Evolutionary conservation across 2,113 vertebrate genomes (phyloP).

Genomic region (Daphoenositta chrysoptera): DNA sequence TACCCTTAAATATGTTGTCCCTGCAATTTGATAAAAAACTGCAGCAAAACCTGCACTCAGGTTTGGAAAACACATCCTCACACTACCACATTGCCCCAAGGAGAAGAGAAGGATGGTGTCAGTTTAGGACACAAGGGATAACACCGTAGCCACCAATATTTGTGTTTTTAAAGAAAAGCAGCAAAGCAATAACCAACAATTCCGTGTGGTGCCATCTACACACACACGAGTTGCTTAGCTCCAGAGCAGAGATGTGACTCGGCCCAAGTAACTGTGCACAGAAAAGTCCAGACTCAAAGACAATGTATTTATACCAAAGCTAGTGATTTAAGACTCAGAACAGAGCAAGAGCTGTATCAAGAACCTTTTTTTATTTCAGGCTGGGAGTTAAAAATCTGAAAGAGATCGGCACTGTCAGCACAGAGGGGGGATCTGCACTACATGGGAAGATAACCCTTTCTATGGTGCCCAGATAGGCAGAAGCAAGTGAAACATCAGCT

Average conservation of each 20-base stretch:
- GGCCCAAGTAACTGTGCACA: background rate
- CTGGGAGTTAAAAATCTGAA: background rate
- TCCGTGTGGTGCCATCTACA: background rate
- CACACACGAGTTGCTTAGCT: background rate
- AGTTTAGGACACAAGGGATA: background rate
- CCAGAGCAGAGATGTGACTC: background rate
- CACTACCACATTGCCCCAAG: fast-evolving
- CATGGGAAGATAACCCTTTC: background rate
- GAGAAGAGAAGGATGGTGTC: background rate
- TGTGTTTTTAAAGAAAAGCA: background rate
- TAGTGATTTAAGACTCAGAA: background rate
- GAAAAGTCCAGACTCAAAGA: background rate
- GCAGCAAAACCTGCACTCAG: background rate
- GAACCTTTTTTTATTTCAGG: background rate
- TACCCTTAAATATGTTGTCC: background rate
- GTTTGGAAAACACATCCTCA: background rate
- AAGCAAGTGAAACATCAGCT: background rate
- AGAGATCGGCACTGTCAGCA: background rate
- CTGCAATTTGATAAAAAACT: background rate
- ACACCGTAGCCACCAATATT: fast-evolving
- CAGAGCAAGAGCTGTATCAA: background rate
- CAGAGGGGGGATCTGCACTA: background rate
- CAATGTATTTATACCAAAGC: background rate
- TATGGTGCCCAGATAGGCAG: background rate
- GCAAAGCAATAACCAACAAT: background rate